A percentile compares a stretch with the other conserved stretches of the same genome.
Evolutionary conservation across 2,888 invertebrate genomes (phyloP).

Genomic region (Ornithoptera alexandrae): DNA sequence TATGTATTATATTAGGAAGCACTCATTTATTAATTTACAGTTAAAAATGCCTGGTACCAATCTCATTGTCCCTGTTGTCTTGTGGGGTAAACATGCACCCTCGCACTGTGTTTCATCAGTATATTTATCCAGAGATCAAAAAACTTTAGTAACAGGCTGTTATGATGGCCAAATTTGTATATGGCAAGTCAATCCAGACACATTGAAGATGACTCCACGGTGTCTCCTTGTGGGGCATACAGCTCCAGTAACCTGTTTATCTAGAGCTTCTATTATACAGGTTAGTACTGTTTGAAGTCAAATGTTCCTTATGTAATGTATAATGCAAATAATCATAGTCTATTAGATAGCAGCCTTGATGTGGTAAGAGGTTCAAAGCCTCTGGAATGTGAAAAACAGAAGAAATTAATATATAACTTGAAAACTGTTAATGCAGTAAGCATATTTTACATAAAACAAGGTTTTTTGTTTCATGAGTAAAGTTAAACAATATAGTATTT

Average conservation of each 20-base stretch:
- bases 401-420: too few relatives aligned
- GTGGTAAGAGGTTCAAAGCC: too few relatives aligned
- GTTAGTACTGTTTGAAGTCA: conserved; percentile 38
- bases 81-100: conserved; percentile 98
- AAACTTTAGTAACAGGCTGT: conserved; percentile 96
- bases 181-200: conserved; percentile 90
- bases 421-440: too few relatives aligned
- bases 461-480: too few relatives aligned
- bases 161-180: conserved; percentile 99
- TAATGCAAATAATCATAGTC: too few relatives aligned
- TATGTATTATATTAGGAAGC: too few relatives aligned
- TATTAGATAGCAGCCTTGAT: too few relatives aligned
- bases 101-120: conserved; percentile 98
- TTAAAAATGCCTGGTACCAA: conserved; percentile 87
- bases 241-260: conserved; percentile 94
- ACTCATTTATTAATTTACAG: conserved; percentile 35
- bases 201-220: conserved; percentile 93
- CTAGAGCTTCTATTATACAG: conserved; percentile 87
- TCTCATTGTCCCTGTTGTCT: conserved; percentile 96
- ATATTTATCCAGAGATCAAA: conserved; percentile 94
- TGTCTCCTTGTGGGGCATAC: conserved; percentile 96
- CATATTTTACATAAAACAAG: too few relatives aligned
- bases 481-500: too few relatives aligned
- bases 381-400: too few relatives aligned
- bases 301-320: too few relatives aligned